These are phyloP conservation scores for Colostygia pectinataria DNA, from an alignment of 2,888 invertebrate species.

Conservation along the genomic window DNA sequence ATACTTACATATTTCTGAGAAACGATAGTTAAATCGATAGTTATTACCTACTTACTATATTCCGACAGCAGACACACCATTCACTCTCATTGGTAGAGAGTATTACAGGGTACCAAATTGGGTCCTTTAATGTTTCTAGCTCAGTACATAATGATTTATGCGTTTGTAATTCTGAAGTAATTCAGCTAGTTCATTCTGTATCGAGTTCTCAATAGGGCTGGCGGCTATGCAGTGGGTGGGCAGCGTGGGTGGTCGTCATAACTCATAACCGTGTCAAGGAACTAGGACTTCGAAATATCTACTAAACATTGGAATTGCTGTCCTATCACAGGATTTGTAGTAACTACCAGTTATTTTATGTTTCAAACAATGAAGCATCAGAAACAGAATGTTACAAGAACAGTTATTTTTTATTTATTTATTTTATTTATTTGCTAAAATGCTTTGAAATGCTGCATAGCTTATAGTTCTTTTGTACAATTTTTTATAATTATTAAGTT, in stretches of 20 bases:
- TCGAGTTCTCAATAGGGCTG: constrained; percentile 16
- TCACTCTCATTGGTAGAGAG: not conserved
- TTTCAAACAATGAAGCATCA: too few species aligned
- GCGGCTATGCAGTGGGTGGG: constrained; percentile 21
- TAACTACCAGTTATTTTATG: not conserved
- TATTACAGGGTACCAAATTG: not conserved
- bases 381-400: too few species aligned
- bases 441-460: too few species aligned
- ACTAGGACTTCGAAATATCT: constrained; percentile 4
- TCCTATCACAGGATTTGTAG: not conserved
- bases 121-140: constrained; percentile 8
- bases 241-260: constrained; percentile 24
- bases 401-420: too few species aligned
- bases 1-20: too few species aligned
- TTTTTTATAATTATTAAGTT: too few species aligned
- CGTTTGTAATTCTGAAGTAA: constrained; percentile 8
- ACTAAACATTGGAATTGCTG: too few species aligned
- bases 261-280: constrained; percentile 27
- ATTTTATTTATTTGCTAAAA: too few species aligned
- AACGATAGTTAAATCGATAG: too few species aligned
- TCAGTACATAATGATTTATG: constrained; percentile 7
- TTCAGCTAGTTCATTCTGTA: constrained; percentile 16
- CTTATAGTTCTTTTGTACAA: too few species aligned
- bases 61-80: too few species aligned
- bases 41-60: too few species aligned